Conservation (phyloP, 2,113 vertebrate species). For the Cololabis saira region DNA sequence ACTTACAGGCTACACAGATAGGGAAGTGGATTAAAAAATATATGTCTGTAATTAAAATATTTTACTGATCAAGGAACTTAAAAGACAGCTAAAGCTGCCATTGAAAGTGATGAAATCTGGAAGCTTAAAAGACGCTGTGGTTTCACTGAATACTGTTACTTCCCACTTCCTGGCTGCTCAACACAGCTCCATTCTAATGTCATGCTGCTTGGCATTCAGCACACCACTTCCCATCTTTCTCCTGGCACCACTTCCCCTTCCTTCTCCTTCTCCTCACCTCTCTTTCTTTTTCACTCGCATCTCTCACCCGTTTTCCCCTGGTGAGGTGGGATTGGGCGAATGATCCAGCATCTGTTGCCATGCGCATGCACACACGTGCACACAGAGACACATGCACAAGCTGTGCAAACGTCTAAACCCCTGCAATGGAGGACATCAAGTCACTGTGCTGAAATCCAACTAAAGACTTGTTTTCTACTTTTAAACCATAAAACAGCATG, state of each 20-base stretch:
- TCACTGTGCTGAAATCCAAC: conserved; percentile 33
- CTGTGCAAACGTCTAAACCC: conserved; percentile 51
- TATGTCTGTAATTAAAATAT: not conserved
- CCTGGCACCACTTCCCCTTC: conserved; percentile 33
- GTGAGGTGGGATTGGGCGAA: conserved; percentile 67
- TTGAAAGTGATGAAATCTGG: conserved; percentile 20
- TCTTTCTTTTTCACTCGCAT: conserved; percentile 44
- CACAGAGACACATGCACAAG: not conserved
- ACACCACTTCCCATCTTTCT: conserved; percentile 41
- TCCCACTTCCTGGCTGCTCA: conserved; percentile 37
- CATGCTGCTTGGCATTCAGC: conserved; percentile 69
- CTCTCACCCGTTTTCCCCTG: conserved; percentile 51
- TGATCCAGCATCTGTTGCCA: conserved; percentile 66
- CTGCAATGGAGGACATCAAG: conserved; percentile 51
- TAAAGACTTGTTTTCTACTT: conserved; percentile 41
- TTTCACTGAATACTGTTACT: conserved; percentile 42
- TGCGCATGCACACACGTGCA: not conserved
- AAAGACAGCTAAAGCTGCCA: not conserved
- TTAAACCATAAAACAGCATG: conserved; percentile 34
- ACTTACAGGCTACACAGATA: not conserved
- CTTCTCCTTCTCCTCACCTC: conserved; percentile 42
- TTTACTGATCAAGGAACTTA: not conserved
- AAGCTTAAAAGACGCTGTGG: conserved; percentile 22
- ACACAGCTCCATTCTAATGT: conserved; percentile 64
- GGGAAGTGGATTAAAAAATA: not conserved